A percentile compares a stretch with the other conserved stretches of the same genome.
Conservation (phyloP, 2,113 vertebrate species). For the Clarias macrocephalus region DNA sequence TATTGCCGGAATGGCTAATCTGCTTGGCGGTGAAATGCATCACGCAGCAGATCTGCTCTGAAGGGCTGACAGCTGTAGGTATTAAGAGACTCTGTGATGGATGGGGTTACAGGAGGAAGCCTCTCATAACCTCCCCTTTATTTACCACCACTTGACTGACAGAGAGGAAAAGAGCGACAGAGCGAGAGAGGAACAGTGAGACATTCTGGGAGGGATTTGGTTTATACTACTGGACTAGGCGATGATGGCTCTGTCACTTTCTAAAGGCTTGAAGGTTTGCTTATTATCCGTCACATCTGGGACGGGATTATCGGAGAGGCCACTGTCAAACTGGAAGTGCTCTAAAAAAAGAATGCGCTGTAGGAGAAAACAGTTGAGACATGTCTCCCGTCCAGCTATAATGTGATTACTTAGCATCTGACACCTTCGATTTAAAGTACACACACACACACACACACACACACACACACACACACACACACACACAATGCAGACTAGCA, state of each 20-base stretch:
- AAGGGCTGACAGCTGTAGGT: constrained; percentile 70
- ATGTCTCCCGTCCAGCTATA: constrained; percentile 12
- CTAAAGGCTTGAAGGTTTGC: constrained; percentile 24
- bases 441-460: constrained; percentile 5
- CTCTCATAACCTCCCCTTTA: constrained; percentile 69
- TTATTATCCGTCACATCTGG: constrained; percentile 37
- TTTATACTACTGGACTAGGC: background rate
- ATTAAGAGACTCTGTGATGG: constrained; percentile 71
- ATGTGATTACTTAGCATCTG: constrained; percentile 36
- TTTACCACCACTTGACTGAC: constrained; percentile 69
- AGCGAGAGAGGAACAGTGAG: background rate
- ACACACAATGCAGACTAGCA: background rate
- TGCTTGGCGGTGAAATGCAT: constrained; percentile 53
- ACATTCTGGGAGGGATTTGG: constrained; percentile 10
- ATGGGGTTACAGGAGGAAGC: constrained; percentile 67
- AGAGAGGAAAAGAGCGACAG: constrained; percentile 36
- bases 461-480: constrained; percentile 21
- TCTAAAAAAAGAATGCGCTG: background rate
- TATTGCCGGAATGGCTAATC: constrained; percentile 56
- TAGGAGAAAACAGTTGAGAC: background rate
- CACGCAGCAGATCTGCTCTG: constrained; percentile 47
- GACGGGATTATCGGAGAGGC: constrained; percentile 18
- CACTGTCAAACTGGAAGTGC: constrained; percentile 5
- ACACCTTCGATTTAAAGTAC: constrained; percentile 25
- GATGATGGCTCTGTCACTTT: constrained; percentile 33